Conservation (phyloP, 2,888 invertebrate genomes). For the Vanessa cardui region DNA sequence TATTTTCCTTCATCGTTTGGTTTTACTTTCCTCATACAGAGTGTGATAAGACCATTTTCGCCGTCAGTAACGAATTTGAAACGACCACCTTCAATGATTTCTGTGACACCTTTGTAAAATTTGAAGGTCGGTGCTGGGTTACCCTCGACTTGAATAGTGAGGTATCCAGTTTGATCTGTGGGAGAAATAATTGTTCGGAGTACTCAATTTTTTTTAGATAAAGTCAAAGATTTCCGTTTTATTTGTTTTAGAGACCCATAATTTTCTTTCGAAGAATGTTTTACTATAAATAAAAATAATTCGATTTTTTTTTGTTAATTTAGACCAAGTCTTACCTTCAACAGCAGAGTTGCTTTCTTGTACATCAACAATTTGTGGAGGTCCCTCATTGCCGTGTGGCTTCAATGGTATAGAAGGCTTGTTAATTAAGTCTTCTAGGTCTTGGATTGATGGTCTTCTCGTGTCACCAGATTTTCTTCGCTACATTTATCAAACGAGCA, state of each 20-base stretch:
- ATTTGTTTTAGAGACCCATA: neutral
- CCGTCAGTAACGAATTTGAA: constrained; percentile 98
- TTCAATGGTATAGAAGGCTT: constrained; percentile 95
- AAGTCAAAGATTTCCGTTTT: too few relatives aligned
- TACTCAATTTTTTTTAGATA: constrained; percentile 3
- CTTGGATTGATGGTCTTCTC: constrained; percentile 94
- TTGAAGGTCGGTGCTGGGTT: constrained; percentile 97
- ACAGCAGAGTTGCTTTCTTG: constrained; percentile 97
- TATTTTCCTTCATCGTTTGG: constrained; percentile 99
- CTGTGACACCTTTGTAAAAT: constrained; percentile 96
- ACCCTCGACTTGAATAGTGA: constrained; percentile 96
- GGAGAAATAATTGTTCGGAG: constrained; percentile 7
- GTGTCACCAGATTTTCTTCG: constrained; percentile 95
- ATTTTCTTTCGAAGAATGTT: too few relatives aligned
- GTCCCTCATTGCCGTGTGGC: constrained; percentile 90
- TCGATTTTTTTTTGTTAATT: too few relatives aligned
- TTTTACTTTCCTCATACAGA: constrained; percentile 97
- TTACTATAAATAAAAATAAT: too few relatives aligned
- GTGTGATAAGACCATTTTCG: constrained; percentile 94
- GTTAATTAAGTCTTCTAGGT: constrained; percentile 94
- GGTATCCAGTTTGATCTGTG: constrained; percentile 94
- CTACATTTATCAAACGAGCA: constrained; percentile 57
- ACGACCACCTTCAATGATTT: constrained; percentile 97
- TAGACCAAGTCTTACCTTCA: constrained; percentile 87
- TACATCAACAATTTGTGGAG: constrained; percentile 95